Base-by-base conservation (phyloP, 2,888 invertebrate species). In the Spodoptera exigua region DNA sequence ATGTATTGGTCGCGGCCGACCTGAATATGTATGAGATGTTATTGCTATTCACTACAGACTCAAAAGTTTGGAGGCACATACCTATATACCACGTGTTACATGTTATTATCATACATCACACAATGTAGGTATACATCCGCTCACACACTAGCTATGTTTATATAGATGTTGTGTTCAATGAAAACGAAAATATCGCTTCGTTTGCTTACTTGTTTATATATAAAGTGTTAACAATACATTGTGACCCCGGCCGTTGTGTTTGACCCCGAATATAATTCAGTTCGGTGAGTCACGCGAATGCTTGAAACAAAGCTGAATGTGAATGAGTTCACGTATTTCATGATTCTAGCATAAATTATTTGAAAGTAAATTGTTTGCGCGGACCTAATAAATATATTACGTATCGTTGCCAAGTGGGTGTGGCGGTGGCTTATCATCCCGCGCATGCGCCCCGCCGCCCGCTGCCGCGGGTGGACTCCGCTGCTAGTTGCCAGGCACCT, bases 231-330 rank as follows among this genome's bases (percentile, higher is more conserved):
- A 62, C 49, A 52, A 68, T 72, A 65, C 61, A 52, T 55, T 53
- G 47, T 68, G 64, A 72, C 73, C 68, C 39, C 17, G 16, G 21
- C 37, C 32, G 61, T 58, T 59, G 48, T 53, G 40, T 65, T 62
- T 68, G 47, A 75, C 78, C 71, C 47, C 51, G 70, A n/a, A 58
- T 68, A 55, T 27, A 55, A 45, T 59, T 61, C 39, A 41, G 46
- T 59, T 40, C 16, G 58, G 59, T 78, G 76, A 78, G 65, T 76
- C 78, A 76, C 41, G 40, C 35, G 57, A 56, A 51, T 61, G 35
- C 54, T 54, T 63, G 52, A 53, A 61, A 47, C 48, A 47, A 59
- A 67, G 21, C 39, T 7, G 27, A 45, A 49, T 52, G 51, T 53
- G 47, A 27, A 27, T 27, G 44, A 49, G 46, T 52, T 43, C 17